Evolutionary conservation across 2,888 invertebrate species (phyloP), one percentile per base, ranked within the genome.

Genomic region (Nomada fabriciana): DNA sequence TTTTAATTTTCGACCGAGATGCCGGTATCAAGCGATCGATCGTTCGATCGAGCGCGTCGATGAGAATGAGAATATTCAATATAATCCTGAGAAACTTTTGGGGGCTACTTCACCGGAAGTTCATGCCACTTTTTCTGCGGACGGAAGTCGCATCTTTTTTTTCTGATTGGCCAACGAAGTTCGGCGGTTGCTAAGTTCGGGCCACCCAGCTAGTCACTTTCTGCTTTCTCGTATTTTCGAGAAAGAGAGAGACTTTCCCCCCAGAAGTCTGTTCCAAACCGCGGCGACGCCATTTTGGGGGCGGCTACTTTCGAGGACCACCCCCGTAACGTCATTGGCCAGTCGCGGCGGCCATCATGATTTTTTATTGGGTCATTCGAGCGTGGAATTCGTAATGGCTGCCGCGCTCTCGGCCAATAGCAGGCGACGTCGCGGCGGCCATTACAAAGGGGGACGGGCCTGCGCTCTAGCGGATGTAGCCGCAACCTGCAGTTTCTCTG

Each of bases 371-470:
- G 85, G 91, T 89, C 91, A 89, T 90, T 89, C 90, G 90, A 91
- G 89, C 87, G 55, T 79, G 93, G 94, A 92, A 92, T 92, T 92
- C 93, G 94, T 94, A 93, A 95, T 95, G 95, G 95, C 95, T 93
- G 95, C 93, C 91, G 64, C 20, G 74, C 67, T 72, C 76, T 89
- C 90, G 89, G 89, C 95, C 95, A 95, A 95, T 95, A 93, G 86
- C 84, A 70, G 83, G 78, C 79, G 29, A 80, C 42, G 65, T 52
- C 29, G 4, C 68, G 79, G 90, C 93, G 88, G 93, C 93, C 93
- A 94, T 93, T 74, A 85, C 73, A 78, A 84, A 86, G 80, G 83
- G 85, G 84, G 86, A 85, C 80, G 89, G 73, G 84, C 82, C 88
- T 89, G 93, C 92, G 82, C 92, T 90, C 93, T 92, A 75, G 77